Conservation (phyloP, 2,888 invertebrate genomes). For the Eulithis testata region DNA sequence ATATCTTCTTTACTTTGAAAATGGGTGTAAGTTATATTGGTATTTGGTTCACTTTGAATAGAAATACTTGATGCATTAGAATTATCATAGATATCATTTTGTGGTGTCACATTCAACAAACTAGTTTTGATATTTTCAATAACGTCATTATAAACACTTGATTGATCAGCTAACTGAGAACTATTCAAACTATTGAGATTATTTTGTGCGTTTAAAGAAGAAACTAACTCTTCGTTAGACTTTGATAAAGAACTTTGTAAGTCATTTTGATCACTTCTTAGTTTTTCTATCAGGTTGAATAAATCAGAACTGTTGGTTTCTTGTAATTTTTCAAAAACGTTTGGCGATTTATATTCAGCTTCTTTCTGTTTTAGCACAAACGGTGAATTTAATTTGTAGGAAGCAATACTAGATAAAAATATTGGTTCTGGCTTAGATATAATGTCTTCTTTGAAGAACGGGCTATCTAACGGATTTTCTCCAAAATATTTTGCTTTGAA, state of each 20-base stretch:
- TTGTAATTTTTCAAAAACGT: constrained; percentile 29
- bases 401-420: constrained; percentile 49
- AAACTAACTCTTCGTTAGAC: constrained; percentile 37
- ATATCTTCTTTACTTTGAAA: constrained; percentile 55
- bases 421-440: constrained; percentile 79
- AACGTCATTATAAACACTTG: constrained; percentile 76
- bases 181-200: constrained; percentile 29
- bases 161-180: constrained; percentile 45
- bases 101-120: constrained; percentile 23
- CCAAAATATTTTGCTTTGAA: constrained; percentile 91
- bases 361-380: constrained; percentile 9
- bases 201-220: constrained; percentile 28
- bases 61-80: constrained; percentile 24
- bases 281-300: constrained; percentile 51
- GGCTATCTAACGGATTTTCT: constrained; percentile 89
- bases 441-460: constrained; percentile 86
- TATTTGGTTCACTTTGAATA: constrained; percentile 11
- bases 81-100: constrained; percentile 16
- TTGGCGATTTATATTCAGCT: constrained; percentile 36
- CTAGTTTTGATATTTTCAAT: constrained; percentile 70
- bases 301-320: constrained; percentile 44
- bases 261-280: constrained; percentile 45
- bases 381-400: constrained; percentile 47
- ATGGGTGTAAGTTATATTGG: constrained; percentile 47
- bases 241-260: constrained; percentile 42